Base-by-base conservation (phyloP, 2,888 invertebrate species). In the Mesochorus sp. region DNA sequence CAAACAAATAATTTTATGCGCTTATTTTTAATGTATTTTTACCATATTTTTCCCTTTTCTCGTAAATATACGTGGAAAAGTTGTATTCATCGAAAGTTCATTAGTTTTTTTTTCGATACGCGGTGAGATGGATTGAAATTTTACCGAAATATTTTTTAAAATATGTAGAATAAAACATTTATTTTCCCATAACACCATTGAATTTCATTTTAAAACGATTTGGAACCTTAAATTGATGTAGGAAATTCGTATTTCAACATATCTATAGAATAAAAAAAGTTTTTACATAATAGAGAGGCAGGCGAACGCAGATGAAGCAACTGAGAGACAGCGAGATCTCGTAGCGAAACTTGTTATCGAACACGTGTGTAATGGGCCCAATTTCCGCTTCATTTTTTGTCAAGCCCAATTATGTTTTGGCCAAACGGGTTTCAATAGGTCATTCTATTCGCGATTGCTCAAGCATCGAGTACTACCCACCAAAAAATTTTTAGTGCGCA, bases 351-450 rank as follows among this genome's bases (percentile, higher is more conserved):
- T 85, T 84, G 83, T 85, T 85, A 85, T 83, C 79, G 80, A 84
- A 81, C 80, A n/a, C n/a, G 80, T 31, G 71, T 81, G 84, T 84
- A 85, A 85, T 85, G 83, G 84, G 87, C 86, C 83, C 86, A 83
- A 79, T 88, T 88, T 88, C 88, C 89, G 88, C 83, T 88, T 88
- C 80, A 86, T 88, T 88, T 87, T 87, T 84, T 79, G 19, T n/a
- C 19, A 42, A 81, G 79, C 83, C 85, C 83, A 88, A 88, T 88
- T 87, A 86, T 80, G 78, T 85, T 86, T 84, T 81, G 85, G 83
- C 82, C 84, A 83, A 81, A 71, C 81, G n/a, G n/a, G n/a, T n/a
- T n/a, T 83, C 81, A 83, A 85, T 86, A 85, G 84, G 66, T 77
- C 75, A 21, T 76, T 73, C 62, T 82, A 83, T 85, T 84, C 83